Evolutionary conservation across 2,888 invertebrate genomes (phyloP).

Genomic region (Protodeltote pygarga): DNA sequence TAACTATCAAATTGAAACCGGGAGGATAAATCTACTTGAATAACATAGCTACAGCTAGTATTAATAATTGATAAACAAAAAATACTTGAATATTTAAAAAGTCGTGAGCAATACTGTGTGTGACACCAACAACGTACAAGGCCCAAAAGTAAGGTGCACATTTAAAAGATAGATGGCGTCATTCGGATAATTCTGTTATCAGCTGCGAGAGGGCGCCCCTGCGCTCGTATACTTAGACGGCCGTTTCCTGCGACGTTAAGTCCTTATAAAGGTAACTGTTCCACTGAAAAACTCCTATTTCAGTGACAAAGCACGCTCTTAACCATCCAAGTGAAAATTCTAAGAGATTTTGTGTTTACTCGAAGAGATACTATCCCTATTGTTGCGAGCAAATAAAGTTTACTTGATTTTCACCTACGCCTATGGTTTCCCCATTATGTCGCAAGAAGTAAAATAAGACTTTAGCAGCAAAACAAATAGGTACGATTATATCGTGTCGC

Average conservation of each 20-base stretch:
- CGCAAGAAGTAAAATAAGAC: conserved; percentile 58
- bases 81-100: conserved; percentile 51
- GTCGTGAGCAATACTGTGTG: conserved; percentile 33
- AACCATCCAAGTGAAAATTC: conserved; percentile 76
- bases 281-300: conserved; percentile 82
- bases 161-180: conserved; percentile 89
- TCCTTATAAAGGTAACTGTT: conserved; percentile 84
- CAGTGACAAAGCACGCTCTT: conserved; percentile 77
- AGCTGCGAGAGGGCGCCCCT: conserved; percentile 83
- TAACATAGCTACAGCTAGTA: conserved; percentile 20
- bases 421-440: conserved; percentile 63
- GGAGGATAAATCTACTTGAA: no score
- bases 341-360: conserved; percentile 70
- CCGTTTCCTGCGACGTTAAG: conserved; percentile 83
- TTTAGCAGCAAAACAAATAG: conserved; percentile 66
- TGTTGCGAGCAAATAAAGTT: conserved; percentile 58
- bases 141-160: conserved; percentile 84
- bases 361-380: conserved; percentile 59
- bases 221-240: conserved; percentile 81
- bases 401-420: conserved; percentile 57
- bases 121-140: conserved; percentile 57
- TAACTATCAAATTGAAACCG: no score
- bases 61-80: conserved; percentile 45
- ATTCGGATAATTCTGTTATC: conserved; percentile 90
- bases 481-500: conserved; percentile 68